These are phyloP conservation scores for Scaptomyza hsui DNA, from an alignment of 1,140 invertebrate species.

Conservation along the genomic window DNA sequence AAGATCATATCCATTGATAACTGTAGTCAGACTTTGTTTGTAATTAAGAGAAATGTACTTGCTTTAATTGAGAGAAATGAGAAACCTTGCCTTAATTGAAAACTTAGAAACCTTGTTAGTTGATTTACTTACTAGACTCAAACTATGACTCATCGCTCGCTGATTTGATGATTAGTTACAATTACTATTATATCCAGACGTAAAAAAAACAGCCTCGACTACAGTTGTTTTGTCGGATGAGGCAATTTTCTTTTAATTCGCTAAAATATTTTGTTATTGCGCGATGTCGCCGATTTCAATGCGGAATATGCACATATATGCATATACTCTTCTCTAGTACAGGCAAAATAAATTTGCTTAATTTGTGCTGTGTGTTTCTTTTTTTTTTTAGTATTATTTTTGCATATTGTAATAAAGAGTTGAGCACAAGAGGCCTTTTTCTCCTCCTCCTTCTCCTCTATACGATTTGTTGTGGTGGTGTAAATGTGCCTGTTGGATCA, in stretches of 20 bases:
- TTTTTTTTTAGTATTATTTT: constrained; percentile 41
- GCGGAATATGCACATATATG: constrained; percentile 21
- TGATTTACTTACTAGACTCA: constrained; percentile 7
- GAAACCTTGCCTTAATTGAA: constrained; percentile 44
- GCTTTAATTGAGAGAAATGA: constrained; percentile 22
- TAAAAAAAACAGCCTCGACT: constrained; percentile 3
- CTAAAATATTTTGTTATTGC: constrained; percentile 77
- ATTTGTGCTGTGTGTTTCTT: constrained; percentile 59
- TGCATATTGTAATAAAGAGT: constrained; percentile 61
- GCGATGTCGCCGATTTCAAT: constrained; percentile 44
- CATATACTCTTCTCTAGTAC: constrained; percentile 36
- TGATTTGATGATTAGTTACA: constrained; percentile 20
- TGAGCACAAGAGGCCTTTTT: constrained; percentile 3
- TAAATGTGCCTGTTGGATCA: constrained; percentile 39
- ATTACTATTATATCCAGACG: constrained; percentile 32
- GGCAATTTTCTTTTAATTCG: constrained; percentile 80
- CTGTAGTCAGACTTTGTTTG: not conserved
- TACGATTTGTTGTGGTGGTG: constrained; percentile 6
- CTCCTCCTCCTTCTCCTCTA: not conserved
- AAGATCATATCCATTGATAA: constrained; percentile 9
- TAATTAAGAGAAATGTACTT: constrained; percentile 6
- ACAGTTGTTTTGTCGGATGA: constrained; percentile 63
- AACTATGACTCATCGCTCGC: constrained; percentile 23
- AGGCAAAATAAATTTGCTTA: constrained; percentile 72
- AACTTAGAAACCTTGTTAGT: constrained; percentile 26